These are phyloP conservation scores for Acanthosepion lycidas DNA, from an alignment of 2,888 invertebrate species.

Conservation along the genomic window DNA sequence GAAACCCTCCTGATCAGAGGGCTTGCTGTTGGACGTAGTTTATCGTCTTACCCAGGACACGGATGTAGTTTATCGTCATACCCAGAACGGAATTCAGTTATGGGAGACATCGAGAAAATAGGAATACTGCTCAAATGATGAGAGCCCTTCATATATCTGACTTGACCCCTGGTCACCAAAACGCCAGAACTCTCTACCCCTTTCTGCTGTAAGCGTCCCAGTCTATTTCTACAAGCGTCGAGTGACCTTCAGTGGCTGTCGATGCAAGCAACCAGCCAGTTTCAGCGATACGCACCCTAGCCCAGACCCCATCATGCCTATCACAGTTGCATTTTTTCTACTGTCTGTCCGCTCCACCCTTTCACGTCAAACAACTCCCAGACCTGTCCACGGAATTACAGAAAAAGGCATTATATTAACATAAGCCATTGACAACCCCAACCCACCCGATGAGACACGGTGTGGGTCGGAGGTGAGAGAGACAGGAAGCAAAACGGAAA, in stretches of 20 bases:
- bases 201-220: neutral
- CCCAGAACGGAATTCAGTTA: neutral
- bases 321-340: neutral
- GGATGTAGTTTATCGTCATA: no score
- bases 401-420: constrained; percentile 18
- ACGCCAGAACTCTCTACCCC: neutral
- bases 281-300: neutral
- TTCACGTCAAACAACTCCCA: neutral
- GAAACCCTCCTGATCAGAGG: no score
- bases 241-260: neutral
- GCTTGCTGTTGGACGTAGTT: no score
- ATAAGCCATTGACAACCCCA: neutral
- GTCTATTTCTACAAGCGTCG: neutral
- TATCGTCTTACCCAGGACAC: no score
- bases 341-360: neutral
- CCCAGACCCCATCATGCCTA: neutral
- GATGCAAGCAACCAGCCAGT: neutral
- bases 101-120: neutral
- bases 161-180: neutral
- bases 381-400: neutral
- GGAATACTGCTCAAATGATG: neutral
- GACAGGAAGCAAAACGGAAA: neutral
- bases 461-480: neutral
- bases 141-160: neutral
- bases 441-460: neutral